Base-by-base conservation (phyloP, 2,113 vertebrate species). In the Plestiodon gilberti region DNA sequence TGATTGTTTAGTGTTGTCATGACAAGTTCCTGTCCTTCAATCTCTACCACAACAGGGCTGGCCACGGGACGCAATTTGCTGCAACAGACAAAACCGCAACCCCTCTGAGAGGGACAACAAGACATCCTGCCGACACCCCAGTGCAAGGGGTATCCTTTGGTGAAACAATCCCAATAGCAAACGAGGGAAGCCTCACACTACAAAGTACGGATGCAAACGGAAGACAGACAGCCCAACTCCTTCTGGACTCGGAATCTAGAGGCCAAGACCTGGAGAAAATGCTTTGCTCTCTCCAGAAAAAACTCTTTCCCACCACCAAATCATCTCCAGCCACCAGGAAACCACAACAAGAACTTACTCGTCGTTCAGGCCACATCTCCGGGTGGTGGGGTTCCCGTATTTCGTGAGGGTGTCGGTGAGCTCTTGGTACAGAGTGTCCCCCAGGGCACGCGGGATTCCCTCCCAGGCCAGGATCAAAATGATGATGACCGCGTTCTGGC, bases 401-500 rank as follows among this genome's bases (percentile, higher is more conserved):
- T 98, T 97, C 88, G 98, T 98, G 95, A 99, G 96, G 25, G 98
- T 98, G 82, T 97, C 97, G 0, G 97, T 97, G 93, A 99, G 95
- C 89, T 99, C 98, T 35, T 94, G 93, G 96, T 99, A 99, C 18
- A 99, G 96, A 40, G 96, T 98, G 96, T 99, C 98, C 0, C 98
- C 98, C 25, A 99, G 90, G 20, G 94, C 90, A 78, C 94, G 96
- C 0, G 98, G 97, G 81, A 99, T 98, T 35, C 99, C 99, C 93
- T 99, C 99, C 99, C 99, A 99, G 79, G 98, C 98, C 96, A 99
- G 93, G 92, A 99, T 99, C 88, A 99, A 96, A 90, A 99, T 98
- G 95, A 99, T 96, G 83, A 99, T 98, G 93, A 99, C 97, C 0
- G 99, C 97, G 0, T 99, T 98, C 93, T 96, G 97, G 95, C 99